Base-by-base conservation (phyloP, 2,888 invertebrate genomes). In the Copidosoma aretas region DNA sequence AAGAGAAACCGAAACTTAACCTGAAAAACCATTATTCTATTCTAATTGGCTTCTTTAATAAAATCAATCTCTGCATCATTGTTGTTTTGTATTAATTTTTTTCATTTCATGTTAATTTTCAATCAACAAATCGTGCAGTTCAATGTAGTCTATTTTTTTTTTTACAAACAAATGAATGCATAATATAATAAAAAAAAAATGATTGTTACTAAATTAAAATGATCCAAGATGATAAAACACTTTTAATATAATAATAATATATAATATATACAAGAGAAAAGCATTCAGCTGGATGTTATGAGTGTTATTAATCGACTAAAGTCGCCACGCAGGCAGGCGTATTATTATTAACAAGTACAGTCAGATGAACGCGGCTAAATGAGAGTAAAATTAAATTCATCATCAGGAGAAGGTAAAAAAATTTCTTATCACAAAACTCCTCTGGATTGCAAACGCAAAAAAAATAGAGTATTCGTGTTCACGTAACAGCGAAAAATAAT, bases 1-100 rank as follows among this genome's bases (percentile, higher is more conserved):
- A 69, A 69, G 71, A 71, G 65, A 71, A 63, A 71, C 60, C 71
- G 66, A 71, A 67, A 71, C 62, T 69, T 71, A 69, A 71, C 71
- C 71, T 71, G 71, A 71, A 71, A 71, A 71, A 71, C 69, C 57
- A 71, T 64, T 25, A 67, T 32, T 32, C 69, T 65, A 67, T 64
- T 71, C 71, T 69, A 71, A 67, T 69, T 67, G 41, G 54, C 58
- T 32, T 32, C 4, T 32, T 32, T 32, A 32, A 32, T 32, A 32
- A 32, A 5, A 32, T 32, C 32, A 32, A 32, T 32, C 8, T 32
- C 32, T 32, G 32, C 32, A 32, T 32, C 32, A 32, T 32, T 32
- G 32, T 32, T 32, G 61, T 67, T 39, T 46, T 46, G 43, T 17
- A 46, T 46, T 46, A 59, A 39, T 49, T 63, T 54, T 56, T 17